Conservation (phyloP, 2,113 vertebrate species). For the Hucho hucho region DNA sequence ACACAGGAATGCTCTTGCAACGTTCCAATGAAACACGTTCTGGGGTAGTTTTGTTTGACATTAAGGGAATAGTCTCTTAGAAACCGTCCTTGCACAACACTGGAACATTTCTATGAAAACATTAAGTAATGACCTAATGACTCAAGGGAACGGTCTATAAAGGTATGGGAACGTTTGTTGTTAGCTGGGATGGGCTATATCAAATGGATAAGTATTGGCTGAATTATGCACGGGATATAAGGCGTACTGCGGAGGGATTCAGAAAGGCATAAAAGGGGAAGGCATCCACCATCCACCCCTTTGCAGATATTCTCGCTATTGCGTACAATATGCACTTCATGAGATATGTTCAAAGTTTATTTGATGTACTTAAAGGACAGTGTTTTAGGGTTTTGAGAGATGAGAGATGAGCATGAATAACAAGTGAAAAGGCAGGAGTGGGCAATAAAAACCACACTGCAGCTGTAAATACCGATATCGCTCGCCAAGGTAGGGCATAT, state of each 20-base stretch:
- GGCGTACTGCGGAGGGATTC: not conserved
- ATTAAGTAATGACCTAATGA: too few species aligned
- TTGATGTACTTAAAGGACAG: constrained; percentile 39
- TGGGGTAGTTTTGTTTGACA: too few species aligned
- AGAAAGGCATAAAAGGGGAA: not conserved
- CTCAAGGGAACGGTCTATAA: too few species aligned
- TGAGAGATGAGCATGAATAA: not conserved
- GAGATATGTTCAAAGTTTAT: constrained; percentile 29
- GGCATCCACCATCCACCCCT: not conserved
- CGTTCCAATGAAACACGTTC: too few species aligned
- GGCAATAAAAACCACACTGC: constrained; percentile 39
- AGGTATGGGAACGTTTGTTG: too few species aligned
- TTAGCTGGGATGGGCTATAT: not conserved
- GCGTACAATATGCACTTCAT: not conserved
- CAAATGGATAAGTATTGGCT: not conserved
- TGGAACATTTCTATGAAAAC: too few species aligned
- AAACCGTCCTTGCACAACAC: too few species aligned
- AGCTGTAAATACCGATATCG: constrained; percentile 51
- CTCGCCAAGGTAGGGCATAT: constrained; percentile 19
- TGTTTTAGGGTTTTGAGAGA: constrained; percentile 35
- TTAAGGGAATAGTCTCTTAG: too few species aligned
- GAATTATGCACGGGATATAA: constrained; percentile 14
- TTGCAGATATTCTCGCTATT: too few species aligned
- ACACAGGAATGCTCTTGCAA: too few species aligned
- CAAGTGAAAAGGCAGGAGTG: constrained; percentile 13